These are phyloP conservation scores for Scolopax mira DNA, from an alignment of 2,113 vertebrate genomes.

Conservation along the genomic window DNA sequence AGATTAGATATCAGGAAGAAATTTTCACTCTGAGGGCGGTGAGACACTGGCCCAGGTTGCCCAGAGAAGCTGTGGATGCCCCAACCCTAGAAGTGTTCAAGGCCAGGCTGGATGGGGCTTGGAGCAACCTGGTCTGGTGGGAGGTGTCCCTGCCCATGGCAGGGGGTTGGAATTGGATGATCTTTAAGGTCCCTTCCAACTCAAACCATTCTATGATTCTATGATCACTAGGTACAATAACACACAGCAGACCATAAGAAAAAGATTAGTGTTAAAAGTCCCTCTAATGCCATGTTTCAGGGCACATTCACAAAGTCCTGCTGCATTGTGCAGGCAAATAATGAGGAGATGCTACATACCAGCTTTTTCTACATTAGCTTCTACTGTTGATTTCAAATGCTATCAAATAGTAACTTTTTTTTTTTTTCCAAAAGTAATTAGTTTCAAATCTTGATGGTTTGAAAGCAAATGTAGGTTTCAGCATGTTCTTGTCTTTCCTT, in stretches of 20 bases:
- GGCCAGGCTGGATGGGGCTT: background rate
- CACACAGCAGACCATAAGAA: background rate
- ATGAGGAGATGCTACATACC: background rate
- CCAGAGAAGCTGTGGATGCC: background rate
- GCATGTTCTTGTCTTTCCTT: background rate
- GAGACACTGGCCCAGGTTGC: background rate
- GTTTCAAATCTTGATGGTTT: background rate
- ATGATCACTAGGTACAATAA: background rate
- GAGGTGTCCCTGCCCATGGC: background rate
- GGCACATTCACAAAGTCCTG: background rate
- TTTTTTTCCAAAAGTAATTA: background rate
- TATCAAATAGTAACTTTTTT: background rate
- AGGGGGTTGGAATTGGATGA: background rate
- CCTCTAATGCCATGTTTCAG: accelerated
- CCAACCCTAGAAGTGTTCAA: background rate
- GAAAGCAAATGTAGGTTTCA: background rate
- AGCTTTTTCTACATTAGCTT: background rate
- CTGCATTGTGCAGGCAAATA: background rate
- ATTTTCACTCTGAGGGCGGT: background rate
- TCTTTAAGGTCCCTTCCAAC: background rate
- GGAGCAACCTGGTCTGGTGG: background rate
- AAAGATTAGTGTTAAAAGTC: background rate
- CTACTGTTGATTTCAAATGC: background rate
- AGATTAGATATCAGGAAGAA: background rate
- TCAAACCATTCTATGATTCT: background rate